Evolutionary conservation across 2,113 vertebrate species (phyloP).

Genomic region (Festucalex cinctus): DNA sequence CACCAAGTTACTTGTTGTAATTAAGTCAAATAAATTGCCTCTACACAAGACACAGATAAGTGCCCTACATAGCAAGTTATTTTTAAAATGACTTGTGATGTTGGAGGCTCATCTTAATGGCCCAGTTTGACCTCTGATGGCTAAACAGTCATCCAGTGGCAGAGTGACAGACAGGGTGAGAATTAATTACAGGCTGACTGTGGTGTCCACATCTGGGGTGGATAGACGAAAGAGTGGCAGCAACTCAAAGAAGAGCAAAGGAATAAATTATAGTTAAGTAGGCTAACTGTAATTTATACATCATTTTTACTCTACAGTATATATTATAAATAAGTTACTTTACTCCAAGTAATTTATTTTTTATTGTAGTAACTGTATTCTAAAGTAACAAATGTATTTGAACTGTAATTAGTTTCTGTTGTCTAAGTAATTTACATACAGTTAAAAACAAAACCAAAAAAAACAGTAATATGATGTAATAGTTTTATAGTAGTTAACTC

Average conservation of each 20-base stretch:
- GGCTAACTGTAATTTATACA: no score
- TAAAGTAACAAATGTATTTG: no score
- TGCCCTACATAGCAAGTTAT: constrained; percentile 21
- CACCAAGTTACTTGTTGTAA: constrained; percentile 12
- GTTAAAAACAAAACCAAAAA: no score
- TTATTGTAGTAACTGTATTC: no score
- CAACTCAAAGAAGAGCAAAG: not conserved
- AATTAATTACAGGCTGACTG: constrained; percentile 53
- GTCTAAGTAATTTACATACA: no score
- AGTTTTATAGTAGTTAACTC: no score
- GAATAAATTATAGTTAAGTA: no score
- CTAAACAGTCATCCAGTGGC: constrained; percentile 25
- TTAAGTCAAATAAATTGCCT: constrained; percentile 17
- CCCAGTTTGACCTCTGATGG: constrained; percentile 18
- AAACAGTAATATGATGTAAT: no score
- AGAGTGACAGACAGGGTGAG: constrained; percentile 38
- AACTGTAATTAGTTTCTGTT: no score
- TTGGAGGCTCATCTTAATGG: constrained; percentile 2
- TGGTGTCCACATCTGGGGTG: constrained; percentile 23
- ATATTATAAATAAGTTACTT: no score
- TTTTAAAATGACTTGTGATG: constrained; percentile 11
- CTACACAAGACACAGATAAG: constrained; percentile 6
- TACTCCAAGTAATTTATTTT: no score
- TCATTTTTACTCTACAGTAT: no score
- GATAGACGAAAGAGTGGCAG: constrained; percentile 8